These are phyloP conservation scores for Tenthredo mesomela DNA, from an alignment of 2,888 invertebrate species.

Conservation along the genomic window DNA sequence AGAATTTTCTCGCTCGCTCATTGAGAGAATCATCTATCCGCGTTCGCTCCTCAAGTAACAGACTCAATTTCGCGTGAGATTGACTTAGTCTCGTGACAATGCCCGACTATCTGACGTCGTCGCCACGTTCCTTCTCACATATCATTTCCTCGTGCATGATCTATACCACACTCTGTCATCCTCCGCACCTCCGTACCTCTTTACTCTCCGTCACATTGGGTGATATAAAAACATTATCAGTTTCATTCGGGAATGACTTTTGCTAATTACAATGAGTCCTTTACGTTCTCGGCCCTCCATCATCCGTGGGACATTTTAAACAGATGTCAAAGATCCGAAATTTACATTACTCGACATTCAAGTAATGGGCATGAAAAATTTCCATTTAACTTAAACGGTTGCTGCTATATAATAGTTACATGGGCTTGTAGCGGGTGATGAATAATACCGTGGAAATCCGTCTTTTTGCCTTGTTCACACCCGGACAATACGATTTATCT, in stretches of 20 bases:
- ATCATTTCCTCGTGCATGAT: conserved; percentile 9
- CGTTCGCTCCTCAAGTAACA: neutral
- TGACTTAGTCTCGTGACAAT: conserved; percentile 34
- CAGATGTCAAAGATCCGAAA: too few species aligned
- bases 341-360: too few species aligned
- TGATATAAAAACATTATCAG: too few species aligned
- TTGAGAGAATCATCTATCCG: conserved; percentile 37
- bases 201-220: neutral
- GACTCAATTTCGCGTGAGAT: conserved; percentile 43
- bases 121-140: neutral
- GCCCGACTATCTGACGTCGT: neutral
- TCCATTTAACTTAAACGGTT: too few species aligned
- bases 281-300: too few species aligned
- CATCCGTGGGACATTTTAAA: too few species aligned
- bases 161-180: neutral
- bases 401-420: too few species aligned
- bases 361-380: neutral
- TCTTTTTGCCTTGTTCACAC: neutral
- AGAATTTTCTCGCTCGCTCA: conserved; percentile 42
- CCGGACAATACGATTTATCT: neutral
- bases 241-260: too few species aligned
- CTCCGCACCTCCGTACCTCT: neutral
- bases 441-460: too few species aligned
- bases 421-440: too few species aligned
- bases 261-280: too few species aligned